These are phyloP conservation scores for Simalia tracyae DNA, from an alignment of 2,797 vertebrate species.

Conservation along the genomic window DNA sequence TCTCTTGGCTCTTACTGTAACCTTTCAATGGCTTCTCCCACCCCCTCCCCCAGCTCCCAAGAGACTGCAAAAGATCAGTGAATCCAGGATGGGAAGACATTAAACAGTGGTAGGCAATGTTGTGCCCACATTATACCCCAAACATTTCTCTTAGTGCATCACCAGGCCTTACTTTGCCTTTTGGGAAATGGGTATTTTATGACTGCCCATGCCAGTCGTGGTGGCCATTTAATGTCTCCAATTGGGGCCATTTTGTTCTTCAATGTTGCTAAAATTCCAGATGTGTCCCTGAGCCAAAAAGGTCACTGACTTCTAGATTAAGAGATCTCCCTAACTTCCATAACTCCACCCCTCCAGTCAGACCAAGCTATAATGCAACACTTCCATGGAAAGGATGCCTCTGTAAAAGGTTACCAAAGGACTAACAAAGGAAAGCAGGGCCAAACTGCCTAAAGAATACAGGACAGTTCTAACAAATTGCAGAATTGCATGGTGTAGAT, in stretches of 20 bases:
- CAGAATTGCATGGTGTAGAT: not conserved
- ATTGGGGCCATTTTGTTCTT: not conserved
- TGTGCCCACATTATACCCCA: not conserved
- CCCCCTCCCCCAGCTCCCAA: not conserved
- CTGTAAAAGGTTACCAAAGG: not conserved
- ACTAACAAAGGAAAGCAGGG: not conserved
- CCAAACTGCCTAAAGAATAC: not conserved
- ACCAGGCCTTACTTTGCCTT: not conserved
- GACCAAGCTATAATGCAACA: not conserved
- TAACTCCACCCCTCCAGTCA: not conserved
- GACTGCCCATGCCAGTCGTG: not conserved
- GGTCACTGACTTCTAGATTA: not conserved
- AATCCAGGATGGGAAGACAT: not conserved
- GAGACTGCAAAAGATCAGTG: not conserved
- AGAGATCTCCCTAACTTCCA: not conserved
- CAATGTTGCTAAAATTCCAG: not conserved
- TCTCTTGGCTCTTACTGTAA: not conserved
- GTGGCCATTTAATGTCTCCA: not conserved
- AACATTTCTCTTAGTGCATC: not conserved
- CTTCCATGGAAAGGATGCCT: not conserved
- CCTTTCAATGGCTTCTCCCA: not conserved
- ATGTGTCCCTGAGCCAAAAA: not conserved
- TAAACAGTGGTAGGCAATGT: not conserved
- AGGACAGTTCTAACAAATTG: not conserved
- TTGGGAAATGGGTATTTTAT: not conserved